phyloP scores from a whole-genome alignment of 2,888 invertebrate genomes.

The Mythimna pallens region DNA sequence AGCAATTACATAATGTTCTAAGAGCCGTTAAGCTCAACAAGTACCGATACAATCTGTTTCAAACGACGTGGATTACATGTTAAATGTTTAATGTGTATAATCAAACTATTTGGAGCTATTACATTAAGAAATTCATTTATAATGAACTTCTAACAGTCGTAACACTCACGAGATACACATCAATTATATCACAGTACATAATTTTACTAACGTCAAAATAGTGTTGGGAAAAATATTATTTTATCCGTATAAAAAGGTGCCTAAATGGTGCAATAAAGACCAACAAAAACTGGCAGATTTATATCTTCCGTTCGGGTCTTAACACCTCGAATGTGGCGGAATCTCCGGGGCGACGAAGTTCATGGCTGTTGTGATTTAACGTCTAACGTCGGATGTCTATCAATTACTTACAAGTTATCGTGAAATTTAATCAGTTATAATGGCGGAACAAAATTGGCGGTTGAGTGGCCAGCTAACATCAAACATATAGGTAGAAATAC shows the following conservation, averaged over 20 bases:
- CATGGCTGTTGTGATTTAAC: constrained; percentile 54
- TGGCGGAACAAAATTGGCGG: constrained; percentile 51
- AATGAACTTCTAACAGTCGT: constrained; percentile 61
- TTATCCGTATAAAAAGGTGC: constrained; percentile 32
- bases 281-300: constrained; percentile 55
- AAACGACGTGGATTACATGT: constrained; percentile 58
- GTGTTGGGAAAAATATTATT: constrained; percentile 45
- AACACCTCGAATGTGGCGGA: constrained; percentile 45
- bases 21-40: constrained; percentile 48
- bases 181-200: constrained; percentile 59
- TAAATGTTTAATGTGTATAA: constrained; percentile 56
- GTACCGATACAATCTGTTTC: constrained; percentile 51
- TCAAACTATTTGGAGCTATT: constrained; percentile 59
- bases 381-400: constrained; percentile 50
- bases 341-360: constrained; percentile 44
- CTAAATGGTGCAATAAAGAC: constrained; percentile 50
- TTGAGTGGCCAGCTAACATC: constrained; percentile 39
- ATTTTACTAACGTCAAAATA: constrained; percentile 55
- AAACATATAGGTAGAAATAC: constrained; percentile 45
- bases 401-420: constrained; percentile 59
- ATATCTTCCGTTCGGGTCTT: constrained; percentile 60
- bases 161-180: constrained; percentile 55
- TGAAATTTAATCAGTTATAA: constrained; percentile 57
- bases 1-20: constrained; percentile 54
- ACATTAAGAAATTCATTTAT: constrained; percentile 58